Conservation (phyloP, 2,113 vertebrate genomes). For the Plecturocebus donacophilus region DNA sequence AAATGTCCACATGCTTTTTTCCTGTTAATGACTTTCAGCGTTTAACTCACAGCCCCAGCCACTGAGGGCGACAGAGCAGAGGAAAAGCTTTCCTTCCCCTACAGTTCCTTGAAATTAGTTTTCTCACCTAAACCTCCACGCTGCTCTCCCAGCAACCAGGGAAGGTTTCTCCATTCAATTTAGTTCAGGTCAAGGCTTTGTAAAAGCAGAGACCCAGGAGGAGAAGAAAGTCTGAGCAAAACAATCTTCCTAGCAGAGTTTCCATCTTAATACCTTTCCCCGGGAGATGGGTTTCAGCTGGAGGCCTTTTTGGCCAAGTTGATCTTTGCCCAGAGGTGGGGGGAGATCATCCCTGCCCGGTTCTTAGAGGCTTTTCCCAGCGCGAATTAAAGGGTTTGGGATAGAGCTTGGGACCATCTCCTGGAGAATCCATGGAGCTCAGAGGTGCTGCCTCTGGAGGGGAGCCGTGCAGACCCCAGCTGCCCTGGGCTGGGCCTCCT, state of each 20-base stretch:
- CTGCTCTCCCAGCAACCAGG: accelerated
- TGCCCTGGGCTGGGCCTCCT: too few species aligned
- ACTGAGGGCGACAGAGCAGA: accelerated
- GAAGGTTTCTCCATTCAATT: neutral
- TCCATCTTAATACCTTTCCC: too few species aligned
- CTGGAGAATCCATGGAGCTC: neutral
- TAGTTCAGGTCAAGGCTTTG: neutral
- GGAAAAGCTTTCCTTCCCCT: neutral
- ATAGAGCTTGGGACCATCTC: too few species aligned
- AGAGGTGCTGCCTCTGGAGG: neutral
- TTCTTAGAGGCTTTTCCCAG: neutral
- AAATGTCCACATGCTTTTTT: neutral
- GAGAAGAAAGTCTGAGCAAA: neutral
- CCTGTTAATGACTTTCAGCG: too few species aligned
- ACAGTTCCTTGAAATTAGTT: neutral
- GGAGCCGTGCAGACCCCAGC: neutral
- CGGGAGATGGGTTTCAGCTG: accelerated
- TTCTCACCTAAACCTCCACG: neutral
- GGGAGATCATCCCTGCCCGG: accelerated
- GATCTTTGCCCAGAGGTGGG: neutral
- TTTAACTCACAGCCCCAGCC: neutral
- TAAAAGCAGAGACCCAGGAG: neutral
- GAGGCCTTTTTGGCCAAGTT: neutral
- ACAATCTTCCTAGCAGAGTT: neutral
- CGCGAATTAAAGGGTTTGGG: accelerated